phyloP scores from a whole-genome alignment of 2,888 invertebrate genomes.

The Habrosyne pyritoides region DNA sequence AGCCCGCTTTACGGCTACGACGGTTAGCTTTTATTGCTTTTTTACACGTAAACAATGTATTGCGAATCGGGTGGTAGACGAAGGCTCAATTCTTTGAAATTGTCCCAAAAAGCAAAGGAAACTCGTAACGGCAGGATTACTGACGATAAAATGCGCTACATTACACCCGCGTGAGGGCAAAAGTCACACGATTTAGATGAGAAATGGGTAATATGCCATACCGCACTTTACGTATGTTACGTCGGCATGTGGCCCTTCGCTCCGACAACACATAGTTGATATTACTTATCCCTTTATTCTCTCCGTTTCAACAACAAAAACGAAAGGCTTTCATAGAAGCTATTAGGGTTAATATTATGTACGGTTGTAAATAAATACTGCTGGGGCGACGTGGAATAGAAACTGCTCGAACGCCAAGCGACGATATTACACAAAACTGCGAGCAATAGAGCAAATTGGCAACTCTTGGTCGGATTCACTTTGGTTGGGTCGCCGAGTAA shows the following conservation, averaged over 20 bases:
- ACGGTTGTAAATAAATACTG: conserved; percentile 6
- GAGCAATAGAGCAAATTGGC: neutral
- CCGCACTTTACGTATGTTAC: conserved; percentile 49
- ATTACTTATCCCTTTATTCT: conserved; percentile 41
- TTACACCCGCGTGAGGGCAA: conserved; percentile 59
- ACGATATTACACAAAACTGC: neutral
- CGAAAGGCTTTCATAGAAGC: conserved; percentile 14
- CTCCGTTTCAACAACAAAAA: conserved; percentile 28
- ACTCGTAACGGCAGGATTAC: conserved; percentile 55
- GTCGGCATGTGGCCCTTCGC: conserved; percentile 20
- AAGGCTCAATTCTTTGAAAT: conserved; percentile 18
- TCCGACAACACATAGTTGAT: conserved; percentile 32
- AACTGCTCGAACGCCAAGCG: neutral
- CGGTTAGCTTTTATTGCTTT: conserved; percentile 53
- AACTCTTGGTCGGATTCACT: neutral
- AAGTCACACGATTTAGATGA: conserved; percentile 70
- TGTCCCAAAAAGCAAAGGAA: conserved; percentile 31
- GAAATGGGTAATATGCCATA: conserved; percentile 61
- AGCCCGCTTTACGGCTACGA: conserved; percentile 41
- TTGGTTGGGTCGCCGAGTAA: neutral
- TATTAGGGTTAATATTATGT: neutral
- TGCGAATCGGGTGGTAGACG: conserved; percentile 22
- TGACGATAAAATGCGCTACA: conserved; percentile 64
- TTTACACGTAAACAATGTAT: conserved; percentile 54
- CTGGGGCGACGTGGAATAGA: neutral